Base-by-base conservation (phyloP, 1,140 invertebrate genomes). In the Apis florea region DNA sequence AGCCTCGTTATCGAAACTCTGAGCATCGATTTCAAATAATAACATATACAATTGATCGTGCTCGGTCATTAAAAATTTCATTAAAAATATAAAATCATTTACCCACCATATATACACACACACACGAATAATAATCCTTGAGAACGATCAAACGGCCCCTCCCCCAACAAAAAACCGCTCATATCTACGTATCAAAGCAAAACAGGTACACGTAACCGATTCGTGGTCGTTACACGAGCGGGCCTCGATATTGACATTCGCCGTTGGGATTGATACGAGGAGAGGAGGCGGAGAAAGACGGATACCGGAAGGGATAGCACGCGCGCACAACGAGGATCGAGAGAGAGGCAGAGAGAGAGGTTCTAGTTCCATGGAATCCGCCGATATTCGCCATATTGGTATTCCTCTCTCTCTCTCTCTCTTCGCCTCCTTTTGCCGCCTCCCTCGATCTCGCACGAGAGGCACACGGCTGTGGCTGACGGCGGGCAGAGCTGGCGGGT, bases 401-500 rank as follows among this genome's bases (percentile, higher is more conserved):
- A 76, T 83, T 86, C 85, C 86, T 88, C 85, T 70, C 85, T 58
- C 83, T 78, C 78, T 86, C 84, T 63, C 74, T 84, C 82, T 59
- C 67, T 86, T 84, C 85, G 73, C 66, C 85, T 82, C 86, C 86
- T 88, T 85, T 80, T 68, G 54, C 72, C 66, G 72, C 74, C 76
- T 79, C 74, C 82, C 82, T 73, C 85, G 74, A 71, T 82, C 78
- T 40, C 69, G 61, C 59, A 89, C 70, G 73, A 67, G 63, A 84
- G 76, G 4, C 59, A 61, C 64, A 82, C 77, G 83, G 78, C 79
- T 89, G 88, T 61, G 75, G 84, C 83, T 89, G 91, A 90, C 86
- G 87, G 87, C 66, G 80, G 83, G 85, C 68, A 68, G 80, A 71
- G 88, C 90, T 93, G 77, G 88, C 79, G 92, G 90, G 89, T 92